Percentiles rank a stretch among this genome's conserved stretches.
Conservation (phyloP, 2,797 vertebrate species). For the Sebastes melanostomus region DNA sequence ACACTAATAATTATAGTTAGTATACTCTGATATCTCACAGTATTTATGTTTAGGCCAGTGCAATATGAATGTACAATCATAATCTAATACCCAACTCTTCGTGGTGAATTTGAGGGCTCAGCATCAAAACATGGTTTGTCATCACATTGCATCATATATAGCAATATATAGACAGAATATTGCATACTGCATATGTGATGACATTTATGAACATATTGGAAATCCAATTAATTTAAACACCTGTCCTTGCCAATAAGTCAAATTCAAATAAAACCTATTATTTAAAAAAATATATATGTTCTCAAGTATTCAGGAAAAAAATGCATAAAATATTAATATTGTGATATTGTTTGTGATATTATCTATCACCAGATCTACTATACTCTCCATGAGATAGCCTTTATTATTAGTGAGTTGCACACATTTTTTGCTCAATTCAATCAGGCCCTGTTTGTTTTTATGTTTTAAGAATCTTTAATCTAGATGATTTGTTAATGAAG, state of each 20-base stretch:
- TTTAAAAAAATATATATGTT: not conserved
- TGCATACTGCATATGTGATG: not conserved
- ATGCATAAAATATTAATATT: not conserved
- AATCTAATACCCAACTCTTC: not conserved
- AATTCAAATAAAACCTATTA: not conserved
- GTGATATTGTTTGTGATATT: too few species aligned
- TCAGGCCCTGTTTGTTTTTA: not conserved
- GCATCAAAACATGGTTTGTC: not conserved
- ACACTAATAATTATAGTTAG: not conserved
- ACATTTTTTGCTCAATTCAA: not conserved
- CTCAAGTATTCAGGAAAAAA: not conserved
- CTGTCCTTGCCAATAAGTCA: not conserved
- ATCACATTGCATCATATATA: not conserved
- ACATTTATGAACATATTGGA: not conserved
- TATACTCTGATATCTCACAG: not conserved
- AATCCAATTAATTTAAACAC: not conserved
- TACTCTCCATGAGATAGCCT: not conserved
- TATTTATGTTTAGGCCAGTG: not conserved
- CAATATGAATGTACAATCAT: not conserved
- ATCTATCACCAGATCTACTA: too few species aligned
- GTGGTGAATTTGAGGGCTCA: not conserved
- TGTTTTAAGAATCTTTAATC: not conserved
- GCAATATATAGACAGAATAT: not conserved
- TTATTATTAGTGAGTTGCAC: not conserved
- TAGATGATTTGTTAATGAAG: not conserved